Base-by-base conservation (phyloP, 2,888 invertebrate species). In the Nomada flava region DNA sequence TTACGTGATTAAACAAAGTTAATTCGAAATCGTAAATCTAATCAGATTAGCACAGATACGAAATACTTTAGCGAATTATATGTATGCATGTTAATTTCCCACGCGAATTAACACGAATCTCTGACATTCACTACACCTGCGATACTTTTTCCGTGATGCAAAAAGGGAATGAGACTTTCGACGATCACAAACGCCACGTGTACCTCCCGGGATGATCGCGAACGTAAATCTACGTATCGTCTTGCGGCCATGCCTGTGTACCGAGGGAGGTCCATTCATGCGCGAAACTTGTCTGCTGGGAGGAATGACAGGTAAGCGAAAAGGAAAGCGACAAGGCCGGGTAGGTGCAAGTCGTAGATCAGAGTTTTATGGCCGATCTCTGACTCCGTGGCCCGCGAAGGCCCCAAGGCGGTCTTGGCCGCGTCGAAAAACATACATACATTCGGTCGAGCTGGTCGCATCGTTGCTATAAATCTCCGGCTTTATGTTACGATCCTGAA, bases 401-500 rank as follows among this genome's bases (percentile, higher is more conserved):
- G 63, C 74, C 80, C 82, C 78, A 79, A 70, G 80, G 80, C 82
- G 76, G 63, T 87, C 82, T 79, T 78, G 64, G 65, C 64, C 80
- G 71, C 73, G 70, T 79, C 83, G 87, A 86, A 88, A 87, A 89
- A 87, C 86, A 90, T 81, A 84, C 82, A 86, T 89, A 84, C 82
- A 86, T 89, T 85, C 82, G 82, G 69, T 79, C 80, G 85, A 75
- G 81, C 77, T 36, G 83, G 69, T 75, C 82, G 79, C 82, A 82
- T 83, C 80, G 86, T 62, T 71, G 86, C 76, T 82, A 84, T 91
- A 91, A 91, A 91, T 91, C 91, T 87, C 86, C 73, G 85, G 86
- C 86, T 90, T 90, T 89, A 88, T 88, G 88, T 89, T 90, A 89
- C 87, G 86, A 88, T 90, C 86, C 73, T 86, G 88, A 89, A 91